A percentile compares a stretch with the other conserved stretches of the same genome.
Evolutionary conservation across 30 jellyfish, hydroid and myxozoan species (phyloP).

Genomic region (Turritopsis rubra): DNA sequence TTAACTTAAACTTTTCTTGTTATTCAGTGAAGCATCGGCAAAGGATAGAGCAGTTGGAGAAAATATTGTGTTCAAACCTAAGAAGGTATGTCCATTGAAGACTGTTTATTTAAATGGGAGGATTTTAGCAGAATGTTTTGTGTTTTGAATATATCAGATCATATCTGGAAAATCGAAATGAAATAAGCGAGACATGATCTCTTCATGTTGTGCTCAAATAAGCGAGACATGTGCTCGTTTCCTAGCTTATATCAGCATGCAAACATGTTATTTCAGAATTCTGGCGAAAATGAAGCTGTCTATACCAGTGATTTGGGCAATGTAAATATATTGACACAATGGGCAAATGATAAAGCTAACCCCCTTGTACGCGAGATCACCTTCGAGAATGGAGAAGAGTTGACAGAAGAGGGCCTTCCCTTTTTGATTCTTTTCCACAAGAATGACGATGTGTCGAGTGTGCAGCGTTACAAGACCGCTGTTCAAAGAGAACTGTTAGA

Average conservation of each 20-base stretch:
- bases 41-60: slow-evolving; percentile 88
- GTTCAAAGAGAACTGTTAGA: slow-evolving; percentile 61
- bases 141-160: too few species aligned
- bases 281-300: slow-evolving; percentile 69
- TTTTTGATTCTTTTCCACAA: slow-evolving; percentile 80
- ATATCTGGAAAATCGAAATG: not conserved
- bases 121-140: too few species aligned
- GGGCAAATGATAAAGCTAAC: slow-evolving; percentile 91
- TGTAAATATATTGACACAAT: slow-evolving; percentile 50
- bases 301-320: slow-evolving; percentile 54
- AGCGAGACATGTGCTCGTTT: too few species aligned
- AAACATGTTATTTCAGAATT: slow-evolving; percentile 35
- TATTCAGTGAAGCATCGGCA: slow-evolving; percentile 75
- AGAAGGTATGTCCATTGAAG: slow-evolving; percentile 40
- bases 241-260: too few species aligned
- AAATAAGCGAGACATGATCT: slow-evolving; percentile 41
- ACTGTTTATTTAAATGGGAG: too few species aligned
- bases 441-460: slow-evolving; percentile 59
- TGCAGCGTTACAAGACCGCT: slow-evolving; percentile 55
- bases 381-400: slow-evolving; percentile 96
- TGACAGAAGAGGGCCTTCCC: slow-evolving; percentile 99
- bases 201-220: not conserved
- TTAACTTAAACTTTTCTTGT: not conserved
- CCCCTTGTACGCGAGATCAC: slow-evolving; percentile 95
- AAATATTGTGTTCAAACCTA: slow-evolving; percentile 60